Conservation (phyloP, 2,797 vertebrate species). For the Todus mexicanus region DNA sequence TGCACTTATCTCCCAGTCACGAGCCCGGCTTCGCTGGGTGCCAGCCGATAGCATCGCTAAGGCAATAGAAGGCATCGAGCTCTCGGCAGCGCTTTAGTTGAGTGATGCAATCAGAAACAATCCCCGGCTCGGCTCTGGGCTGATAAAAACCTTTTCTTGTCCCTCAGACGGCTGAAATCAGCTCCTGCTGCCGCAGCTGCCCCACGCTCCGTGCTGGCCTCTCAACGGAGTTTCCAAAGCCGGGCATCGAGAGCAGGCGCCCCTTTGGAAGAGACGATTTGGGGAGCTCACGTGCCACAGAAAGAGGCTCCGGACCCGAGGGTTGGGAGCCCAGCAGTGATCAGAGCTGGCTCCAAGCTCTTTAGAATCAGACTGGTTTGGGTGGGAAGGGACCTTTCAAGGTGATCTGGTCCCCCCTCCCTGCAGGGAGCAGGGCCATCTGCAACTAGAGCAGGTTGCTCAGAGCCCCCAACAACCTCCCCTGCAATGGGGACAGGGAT, state of each 20-base stretch:
- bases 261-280: neutral
- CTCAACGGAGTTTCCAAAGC: neutral
- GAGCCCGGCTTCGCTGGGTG: neutral
- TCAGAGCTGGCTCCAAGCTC: neutral
- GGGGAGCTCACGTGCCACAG: fast-evolving
- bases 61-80: neutral
- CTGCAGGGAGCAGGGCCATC: neutral
- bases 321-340: fast-evolving
- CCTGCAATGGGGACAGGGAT: neutral
- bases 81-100: neutral
- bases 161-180: neutral
- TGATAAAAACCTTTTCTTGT: neutral
- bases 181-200: neutral
- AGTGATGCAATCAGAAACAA: slow-evolving; percentile 47
- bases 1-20: neutral
- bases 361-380: neutral
- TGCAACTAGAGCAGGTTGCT: neutral
- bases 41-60: neutral
- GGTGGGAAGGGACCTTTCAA: neutral
- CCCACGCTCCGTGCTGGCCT: fast-evolving
- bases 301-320: fast-evolving
- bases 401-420: neutral
- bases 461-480: neutral
- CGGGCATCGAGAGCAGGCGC: fast-evolving
- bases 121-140: neutral